Evolutionary conservation across 2,888 invertebrate genomes (phyloP), one percentile per base, ranked within the genome.

Genomic region (Himalopsyche anomala): DNA sequence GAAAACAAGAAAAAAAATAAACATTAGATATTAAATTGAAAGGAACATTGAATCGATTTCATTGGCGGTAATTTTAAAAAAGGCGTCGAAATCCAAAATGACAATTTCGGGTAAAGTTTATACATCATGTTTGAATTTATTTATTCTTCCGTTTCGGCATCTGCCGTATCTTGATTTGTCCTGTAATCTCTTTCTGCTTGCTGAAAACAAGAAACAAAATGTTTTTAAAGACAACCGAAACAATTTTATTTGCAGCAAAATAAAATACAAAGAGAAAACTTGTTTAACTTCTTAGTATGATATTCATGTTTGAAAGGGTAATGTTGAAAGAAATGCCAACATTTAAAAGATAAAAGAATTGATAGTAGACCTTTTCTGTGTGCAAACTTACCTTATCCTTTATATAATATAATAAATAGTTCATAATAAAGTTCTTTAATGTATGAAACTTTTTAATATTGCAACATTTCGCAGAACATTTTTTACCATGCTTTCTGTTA

Each of bases 101-200:
- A 45, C 51, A 45, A 45, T 80, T 80, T 80, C 51, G 17, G 80
- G 45, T 84, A 84, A 84, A 79, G 54, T 85, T 85, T 87, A 87
- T 84, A 84, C 84, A 84, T 80, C 62, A 62, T 87, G 80, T 83
- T 62, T 19, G 11, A 74, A 74, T 74, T 74, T 87, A 81, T 56
- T 85, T 85, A 87, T 81, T 87, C 88, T n/a, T 87, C 88, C 42
- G 86, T 55, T 45, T 87, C 86, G 40, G 82, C 79, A n/a, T 87
- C 87, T 81, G 38, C 19, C 80, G 84, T 51, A 36, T 88, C 88
- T 80, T 87, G 87, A 81, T 84, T 83, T 54, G 86, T 81, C 84
- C 88, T 87, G 87, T 86, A 88, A 45, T 88, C 88, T 86, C 88
- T 88, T 79, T 88, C 88, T 6, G 87, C 87, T 87, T 88, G 87